A percentile compares a stretch with the other conserved stretches of the same genome.
These are phyloP conservation scores for Callipepla squamata DNA, from an alignment of 2,113 vertebrate species.

Conservation along the genomic window DNA sequence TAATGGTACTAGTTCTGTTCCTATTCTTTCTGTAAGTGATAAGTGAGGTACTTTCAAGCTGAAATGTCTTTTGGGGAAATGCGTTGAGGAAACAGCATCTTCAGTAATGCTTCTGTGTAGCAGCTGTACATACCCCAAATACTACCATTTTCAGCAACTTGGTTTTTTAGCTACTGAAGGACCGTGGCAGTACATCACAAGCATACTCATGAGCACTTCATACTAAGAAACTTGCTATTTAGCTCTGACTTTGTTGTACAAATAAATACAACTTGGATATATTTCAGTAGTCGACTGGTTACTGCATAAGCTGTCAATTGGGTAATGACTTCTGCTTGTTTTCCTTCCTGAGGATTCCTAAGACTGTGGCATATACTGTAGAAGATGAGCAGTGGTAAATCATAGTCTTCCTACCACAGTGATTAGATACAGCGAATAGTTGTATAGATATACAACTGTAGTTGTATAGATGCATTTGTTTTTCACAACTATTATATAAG, in stretches of 20 bases:
- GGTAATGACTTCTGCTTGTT: neutral
- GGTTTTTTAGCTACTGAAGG: neutral
- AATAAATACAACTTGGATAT: neutral
- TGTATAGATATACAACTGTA: neutral
- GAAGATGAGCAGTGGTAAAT: neutral
- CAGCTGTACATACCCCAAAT: neutral
- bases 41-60: neutral
- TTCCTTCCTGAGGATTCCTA: neutral
- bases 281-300: neutral
- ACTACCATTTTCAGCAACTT: neutral
- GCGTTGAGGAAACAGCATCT: neutral
- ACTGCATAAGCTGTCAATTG: neutral
- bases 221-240: neutral
- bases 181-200: neutral
- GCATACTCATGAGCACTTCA: neutral
- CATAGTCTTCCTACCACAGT: neutral
- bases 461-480: too few species aligned
- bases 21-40: neutral
- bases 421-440: neutral
- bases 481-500: neutral
- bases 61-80: neutral
- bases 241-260: slow-evolving; percentile 2
- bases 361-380: neutral
- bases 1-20: neutral
- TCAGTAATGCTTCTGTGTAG: neutral